Conservation (phyloP, 2,797 vertebrate species). For the Clangula hyemalis region DNA sequence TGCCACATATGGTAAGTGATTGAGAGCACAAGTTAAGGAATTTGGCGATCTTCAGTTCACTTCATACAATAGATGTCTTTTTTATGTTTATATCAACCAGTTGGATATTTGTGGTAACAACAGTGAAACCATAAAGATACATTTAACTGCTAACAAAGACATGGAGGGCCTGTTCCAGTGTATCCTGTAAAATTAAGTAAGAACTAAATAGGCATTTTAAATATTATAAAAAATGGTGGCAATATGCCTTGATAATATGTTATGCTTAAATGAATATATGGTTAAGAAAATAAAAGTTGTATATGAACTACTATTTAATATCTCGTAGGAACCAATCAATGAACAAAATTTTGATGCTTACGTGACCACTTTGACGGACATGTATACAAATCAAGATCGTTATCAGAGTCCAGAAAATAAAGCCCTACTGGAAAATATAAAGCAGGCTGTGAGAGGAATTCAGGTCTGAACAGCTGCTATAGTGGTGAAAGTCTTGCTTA, state of each 20-base stretch:
- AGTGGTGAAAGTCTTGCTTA: conserved; percentile 80
- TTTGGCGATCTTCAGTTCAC: conserved; percentile 71
- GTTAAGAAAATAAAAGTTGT: conserved; percentile 79
- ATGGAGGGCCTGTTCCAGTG: conserved; percentile 73
- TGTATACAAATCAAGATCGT: conserved; percentile 98
- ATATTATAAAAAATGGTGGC: conserved; percentile 59
- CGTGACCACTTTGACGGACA: conserved; percentile 98
- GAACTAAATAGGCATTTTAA: conserved; percentile 69
- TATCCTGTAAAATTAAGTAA: conserved; percentile 73
- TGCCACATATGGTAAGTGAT: conserved; percentile 96
- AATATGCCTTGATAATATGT: conserved; percentile 70
- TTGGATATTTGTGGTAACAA: conserved; percentile 73
- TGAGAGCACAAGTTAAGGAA: conserved; percentile 83
- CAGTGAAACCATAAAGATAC: conserved; percentile 74
- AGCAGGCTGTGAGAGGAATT: conserved; percentile 99
- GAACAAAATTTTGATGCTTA: conserved; percentile 99
- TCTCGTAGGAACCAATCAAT: conserved; percentile 94
- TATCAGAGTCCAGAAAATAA: conserved; percentile 99
- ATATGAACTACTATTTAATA: conserved; percentile 86
- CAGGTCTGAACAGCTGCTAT: conserved; percentile 91
- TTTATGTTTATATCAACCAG: conserved; percentile 70
- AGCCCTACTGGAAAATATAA: conserved; percentile 98
- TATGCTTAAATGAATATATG: conserved; percentile 82
- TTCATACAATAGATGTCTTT: conserved; percentile 66
- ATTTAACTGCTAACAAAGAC: conserved; percentile 75